Evolutionary conservation across 2,888 invertebrate genomes (phyloP).

Genomic region (Odontocolon sp.): DNA sequence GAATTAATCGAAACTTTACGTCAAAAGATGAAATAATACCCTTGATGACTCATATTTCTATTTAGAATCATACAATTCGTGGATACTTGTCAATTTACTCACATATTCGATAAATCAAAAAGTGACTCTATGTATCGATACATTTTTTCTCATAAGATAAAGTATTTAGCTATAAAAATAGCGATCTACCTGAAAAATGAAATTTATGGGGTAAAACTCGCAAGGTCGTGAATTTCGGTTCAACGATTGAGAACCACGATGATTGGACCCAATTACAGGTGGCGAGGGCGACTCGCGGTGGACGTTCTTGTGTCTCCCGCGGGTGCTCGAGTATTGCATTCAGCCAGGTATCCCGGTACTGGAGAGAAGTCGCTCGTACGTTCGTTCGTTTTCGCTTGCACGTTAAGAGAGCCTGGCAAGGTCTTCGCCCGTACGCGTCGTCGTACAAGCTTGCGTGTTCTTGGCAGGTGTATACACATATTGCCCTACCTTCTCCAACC

Average conservation of each 20-base stretch:
- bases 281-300: conserved; percentile 74
- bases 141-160: too few relatives aligned
- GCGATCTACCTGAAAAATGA: neutral
- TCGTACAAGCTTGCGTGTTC: conserved; percentile 71
- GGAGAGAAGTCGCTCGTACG: conserved; percentile 49
- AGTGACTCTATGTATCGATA: too few relatives aligned
- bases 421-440: conserved; percentile 64
- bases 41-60: too few relatives aligned
- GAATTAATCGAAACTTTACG: too few relatives aligned
- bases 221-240: conserved; percentile 1
- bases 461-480: conserved; percentile 78
- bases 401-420: conserved; percentile 37
- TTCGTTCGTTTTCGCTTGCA: conserved; percentile 41
- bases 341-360: conserved; percentile 63
- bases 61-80: too few relatives aligned
- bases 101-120: too few relatives aligned
- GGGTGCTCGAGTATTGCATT: conserved; percentile 63
- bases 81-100: too few relatives aligned
- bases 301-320: conserved; percentile 73
- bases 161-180: too few relatives aligned
- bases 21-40: too few relatives aligned
- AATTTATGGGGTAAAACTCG: neutral
- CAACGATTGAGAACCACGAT: conserved; percentile 73
- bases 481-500: conserved; percentile 63
- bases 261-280: conserved; percentile 79